A percentile compares a stretch with the other conserved stretches of the same genome.
phyloP scores from a whole-genome alignment of 2,888 invertebrate genomes.

The Rhabditoides inermis region DNA sequence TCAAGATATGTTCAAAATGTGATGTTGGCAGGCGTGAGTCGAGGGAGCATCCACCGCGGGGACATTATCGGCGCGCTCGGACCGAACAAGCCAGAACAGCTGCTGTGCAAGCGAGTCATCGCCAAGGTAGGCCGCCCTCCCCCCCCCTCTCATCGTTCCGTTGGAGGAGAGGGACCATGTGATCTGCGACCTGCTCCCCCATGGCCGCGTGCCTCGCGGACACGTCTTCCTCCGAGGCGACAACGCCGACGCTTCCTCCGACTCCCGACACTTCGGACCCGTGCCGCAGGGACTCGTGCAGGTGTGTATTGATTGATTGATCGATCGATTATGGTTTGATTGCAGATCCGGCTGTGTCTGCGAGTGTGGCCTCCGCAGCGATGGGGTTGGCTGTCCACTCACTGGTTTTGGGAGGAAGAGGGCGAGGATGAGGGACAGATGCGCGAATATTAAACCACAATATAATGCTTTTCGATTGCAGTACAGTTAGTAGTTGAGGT shows the following conservation, averaged over 20 bases:
- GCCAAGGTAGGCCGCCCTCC: slow-evolving; percentile 18
- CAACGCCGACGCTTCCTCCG: slow-evolving; percentile 31
- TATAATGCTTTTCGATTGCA: too few species aligned
- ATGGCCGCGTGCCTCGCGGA: slow-evolving; percentile 33
- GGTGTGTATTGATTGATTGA: too few species aligned
- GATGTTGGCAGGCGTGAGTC: slow-evolving; percentile 6
- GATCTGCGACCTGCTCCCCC: slow-evolving; percentile 16
- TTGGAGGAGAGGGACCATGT: slow-evolving; percentile 22
- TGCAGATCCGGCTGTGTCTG: slow-evolving; percentile 28
- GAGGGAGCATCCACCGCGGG: slow-evolving; percentile 18
- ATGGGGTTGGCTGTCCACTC: slow-evolving; percentile 22
- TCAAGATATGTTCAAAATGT: background rate
- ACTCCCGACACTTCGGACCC: slow-evolving; percentile 45
- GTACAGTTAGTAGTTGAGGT: too few species aligned
- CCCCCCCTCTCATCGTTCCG: background rate
- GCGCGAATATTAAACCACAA: too few species aligned
- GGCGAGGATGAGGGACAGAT: too few species aligned
- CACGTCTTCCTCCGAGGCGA: slow-evolving; percentile 38
- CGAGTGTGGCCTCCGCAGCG: slow-evolving; percentile 41
- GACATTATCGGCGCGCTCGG: slow-evolving; percentile 42
- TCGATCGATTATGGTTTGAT: too few species aligned
- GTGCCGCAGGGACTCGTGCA: slow-evolving; percentile 42
- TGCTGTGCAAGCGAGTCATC: slow-evolving; percentile 31
- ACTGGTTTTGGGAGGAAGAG: slow-evolving; percentile 25
- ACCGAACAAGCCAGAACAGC: slow-evolving; percentile 32